Conservation (phyloP, 2,797 vertebrate genomes). For the Eurystomus glaucurus region DNA sequence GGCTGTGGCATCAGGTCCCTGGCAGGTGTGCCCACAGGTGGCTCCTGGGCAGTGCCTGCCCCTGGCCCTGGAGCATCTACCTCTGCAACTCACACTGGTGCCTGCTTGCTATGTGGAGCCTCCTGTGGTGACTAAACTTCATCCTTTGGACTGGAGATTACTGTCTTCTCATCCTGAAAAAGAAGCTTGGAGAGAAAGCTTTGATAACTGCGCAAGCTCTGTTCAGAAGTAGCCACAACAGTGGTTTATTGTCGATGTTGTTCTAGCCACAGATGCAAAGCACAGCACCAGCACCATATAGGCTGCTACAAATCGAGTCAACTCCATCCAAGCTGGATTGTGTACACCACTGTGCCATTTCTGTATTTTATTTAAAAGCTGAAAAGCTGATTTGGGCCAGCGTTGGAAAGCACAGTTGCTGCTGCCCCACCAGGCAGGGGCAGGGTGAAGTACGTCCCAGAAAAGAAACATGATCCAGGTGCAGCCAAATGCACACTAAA, state of each 20-base stretch:
- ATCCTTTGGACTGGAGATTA: constrained; percentile 88
- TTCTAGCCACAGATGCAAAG: background rate
- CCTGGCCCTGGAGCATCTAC: constrained; percentile 86
- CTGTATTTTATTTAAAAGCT: background rate
- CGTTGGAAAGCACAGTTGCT: accelerated
- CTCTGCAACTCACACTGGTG: constrained; percentile 86
- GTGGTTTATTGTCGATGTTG: background rate
- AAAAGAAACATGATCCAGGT: background rate
- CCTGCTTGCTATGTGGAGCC: constrained; percentile 88
- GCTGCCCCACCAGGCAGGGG: background rate
- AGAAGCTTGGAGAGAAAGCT: background rate
- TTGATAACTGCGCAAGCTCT: accelerated
- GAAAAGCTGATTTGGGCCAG: background rate
- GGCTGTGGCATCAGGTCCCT: constrained; percentile 68
- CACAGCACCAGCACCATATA: background rate
- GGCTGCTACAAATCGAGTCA: background rate
- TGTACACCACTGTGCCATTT: background rate
- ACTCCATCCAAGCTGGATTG: background rate
- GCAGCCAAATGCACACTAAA: background rate
- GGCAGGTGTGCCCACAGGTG: constrained; percentile 74
- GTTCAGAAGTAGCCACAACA: background rate
- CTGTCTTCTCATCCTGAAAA: background rate
- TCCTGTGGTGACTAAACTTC: constrained; percentile 89
- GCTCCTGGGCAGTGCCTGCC: constrained; percentile 76
- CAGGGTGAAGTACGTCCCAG: background rate